Base-by-base conservation (phyloP, 2,888 invertebrate species). In the Drosophila robusta region DNA sequence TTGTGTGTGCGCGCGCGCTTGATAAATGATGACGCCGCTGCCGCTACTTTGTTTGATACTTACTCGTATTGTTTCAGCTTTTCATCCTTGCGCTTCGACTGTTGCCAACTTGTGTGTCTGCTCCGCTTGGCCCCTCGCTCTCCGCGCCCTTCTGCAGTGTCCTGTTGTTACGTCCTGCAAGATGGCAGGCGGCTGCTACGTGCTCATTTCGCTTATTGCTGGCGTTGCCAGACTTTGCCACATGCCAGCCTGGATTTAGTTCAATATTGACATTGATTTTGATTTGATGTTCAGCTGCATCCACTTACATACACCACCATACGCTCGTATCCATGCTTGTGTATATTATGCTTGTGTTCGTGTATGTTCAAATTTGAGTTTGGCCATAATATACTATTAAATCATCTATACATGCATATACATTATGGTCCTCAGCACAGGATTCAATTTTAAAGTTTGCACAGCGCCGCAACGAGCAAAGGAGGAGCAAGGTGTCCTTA, bases 211-310 rank as follows among this genome's bases (percentile, higher is more conserved):
- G 71, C 58, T 64, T 64, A 67, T 71, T 57, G 65, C 65, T 24
- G 36, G 52, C 41, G 44, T 22, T 57, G 54, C 42, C 68, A 57
- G 69, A 66, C 81, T 80, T 66, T 45, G 78, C 60, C 58, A 47
- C 57, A 56, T 70, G 78, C 74, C 70, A 78, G 67, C 55, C 65
- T 69, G 75, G 79, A 75, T 69, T 80, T 75, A 47, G 79, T 63
- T 71, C 79, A 75, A 80, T 82, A 78, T 82, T 80, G 86, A 85
- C 86, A 85, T 72, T 85, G 72, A 77, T 83, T 78, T 62, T 77
- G 72, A 83, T 76, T 80, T 78, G 78, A 71, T 75, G 54, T 46
- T 66, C 72, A 45, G 51, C 56, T 61, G 39, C 29, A 50, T 24
- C 26, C 18, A 42, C 41, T 42, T 26, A 51, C 51, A 24, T 0